phyloP scores from a whole-genome alignment of 2,113 vertebrate species.

The Callospermophilus lateralis region DNA sequence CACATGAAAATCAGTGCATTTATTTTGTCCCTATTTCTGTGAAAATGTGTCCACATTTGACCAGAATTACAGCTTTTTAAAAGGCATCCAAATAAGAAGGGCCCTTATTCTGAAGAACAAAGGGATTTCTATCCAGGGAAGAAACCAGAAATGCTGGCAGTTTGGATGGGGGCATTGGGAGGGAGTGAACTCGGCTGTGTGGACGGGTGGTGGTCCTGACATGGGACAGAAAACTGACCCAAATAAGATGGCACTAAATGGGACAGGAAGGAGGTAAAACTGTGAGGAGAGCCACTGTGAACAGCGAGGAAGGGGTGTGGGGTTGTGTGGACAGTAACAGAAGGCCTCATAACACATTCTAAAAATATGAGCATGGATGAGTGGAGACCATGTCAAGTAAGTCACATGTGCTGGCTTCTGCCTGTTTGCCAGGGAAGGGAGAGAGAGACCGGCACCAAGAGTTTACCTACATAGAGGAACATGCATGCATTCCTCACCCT shows the following conservation, averaged over 20 bases:
- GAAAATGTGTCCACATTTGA: not conserved
- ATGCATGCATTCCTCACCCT: not conserved
- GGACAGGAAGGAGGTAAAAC: too few relatives aligned
- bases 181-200: too few relatives aligned
- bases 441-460: too few relatives aligned
- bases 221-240: too few relatives aligned
- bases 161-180: not conserved
- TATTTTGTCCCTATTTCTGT: not conserved
- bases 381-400: not conserved
- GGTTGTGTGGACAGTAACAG: not conserved
- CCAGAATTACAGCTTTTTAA: not conserved
- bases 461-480: not conserved
- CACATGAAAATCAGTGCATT: not conserved
- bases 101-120: not conserved
- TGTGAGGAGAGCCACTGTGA: too few relatives aligned
- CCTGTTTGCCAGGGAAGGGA: not conserved
- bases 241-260: not conserved
- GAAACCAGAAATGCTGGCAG: not conserved
- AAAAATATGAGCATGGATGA: too few relatives aligned
- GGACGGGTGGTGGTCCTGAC: not conserved
- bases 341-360: too few relatives aligned
- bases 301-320: not conserved
- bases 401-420: too few relatives aligned
- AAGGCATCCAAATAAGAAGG: not conserved
- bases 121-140: not conserved